Conservation (phyloP, 2,797 vertebrate genomes). For the Arrhamphus sclerolepis region DNA sequence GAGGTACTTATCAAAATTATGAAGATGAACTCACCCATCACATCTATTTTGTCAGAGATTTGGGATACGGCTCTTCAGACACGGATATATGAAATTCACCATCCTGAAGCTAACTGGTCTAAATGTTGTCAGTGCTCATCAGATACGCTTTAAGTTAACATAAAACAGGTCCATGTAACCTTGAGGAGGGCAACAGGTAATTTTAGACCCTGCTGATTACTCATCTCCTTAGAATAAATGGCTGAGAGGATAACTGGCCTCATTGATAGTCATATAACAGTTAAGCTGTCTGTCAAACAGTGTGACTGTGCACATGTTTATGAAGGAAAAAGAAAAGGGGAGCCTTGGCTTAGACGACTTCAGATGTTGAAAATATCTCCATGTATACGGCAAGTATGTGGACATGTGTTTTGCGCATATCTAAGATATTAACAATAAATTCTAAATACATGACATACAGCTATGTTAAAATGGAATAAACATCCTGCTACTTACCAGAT, state of each 20-base stretch:
- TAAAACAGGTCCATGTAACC: conserved; percentile 1
- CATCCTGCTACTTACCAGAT: no score
- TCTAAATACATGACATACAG: no score
- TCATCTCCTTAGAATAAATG: conserved; percentile 1
- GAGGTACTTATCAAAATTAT: background rate
- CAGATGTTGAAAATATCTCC: no score
- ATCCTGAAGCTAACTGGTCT: background rate
- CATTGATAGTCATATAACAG: conserved; percentile 5
- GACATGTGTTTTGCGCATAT: no score
- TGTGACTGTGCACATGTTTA: no score
- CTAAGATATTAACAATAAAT: no score
- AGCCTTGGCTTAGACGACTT: no score
- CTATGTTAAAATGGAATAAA: no score
- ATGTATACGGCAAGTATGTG: no score
- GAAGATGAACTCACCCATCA: conserved; percentile 3
- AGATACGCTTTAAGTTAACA: background rate
- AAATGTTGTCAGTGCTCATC: conserved; percentile 4
- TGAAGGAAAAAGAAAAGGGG: background rate
- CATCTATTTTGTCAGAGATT: conserved; percentile 1
- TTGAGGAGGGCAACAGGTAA: conserved; percentile 7
- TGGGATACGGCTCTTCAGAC: conserved; percentile 1
- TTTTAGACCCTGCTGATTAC: conserved; percentile 16
- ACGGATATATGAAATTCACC: background rate
- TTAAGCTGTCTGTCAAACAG: conserved; percentile 12
- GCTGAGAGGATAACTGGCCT: conserved; percentile 16